Conservation (phyloP, 2,113 vertebrate species). For the Baryphthengus martii region DNA sequence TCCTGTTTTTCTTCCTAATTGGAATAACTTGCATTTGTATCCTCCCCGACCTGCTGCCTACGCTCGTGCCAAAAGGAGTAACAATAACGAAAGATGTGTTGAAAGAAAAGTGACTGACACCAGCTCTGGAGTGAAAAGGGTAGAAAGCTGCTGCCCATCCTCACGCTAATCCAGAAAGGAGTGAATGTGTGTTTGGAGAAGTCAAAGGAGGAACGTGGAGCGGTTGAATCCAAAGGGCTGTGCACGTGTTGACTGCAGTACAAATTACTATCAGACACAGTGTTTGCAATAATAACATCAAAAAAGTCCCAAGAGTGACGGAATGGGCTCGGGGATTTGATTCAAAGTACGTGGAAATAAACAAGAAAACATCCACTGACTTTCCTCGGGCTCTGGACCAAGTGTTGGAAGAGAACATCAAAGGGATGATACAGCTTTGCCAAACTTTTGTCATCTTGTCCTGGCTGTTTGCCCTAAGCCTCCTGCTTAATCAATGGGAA, state of each 20-base stretch:
- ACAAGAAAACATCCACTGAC: background rate
- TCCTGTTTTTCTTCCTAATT: background rate
- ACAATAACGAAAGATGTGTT: background rate
- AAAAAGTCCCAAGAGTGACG: background rate
- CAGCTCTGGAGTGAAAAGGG: background rate
- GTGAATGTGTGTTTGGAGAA: background rate
- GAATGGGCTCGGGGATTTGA: background rate
- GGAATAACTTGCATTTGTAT: background rate
- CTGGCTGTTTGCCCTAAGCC: background rate
- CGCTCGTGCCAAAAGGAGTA: background rate
- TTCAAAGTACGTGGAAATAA: background rate
- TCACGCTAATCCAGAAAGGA: background rate
- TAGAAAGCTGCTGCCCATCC: background rate
- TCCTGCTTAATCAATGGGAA: background rate
- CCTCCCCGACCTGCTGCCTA: background rate
- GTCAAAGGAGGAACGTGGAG: background rate
- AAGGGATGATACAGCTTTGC: background rate
- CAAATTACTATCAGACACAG: background rate
- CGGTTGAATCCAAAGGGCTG: background rate
- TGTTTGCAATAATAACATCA: background rate
- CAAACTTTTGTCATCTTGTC: background rate
- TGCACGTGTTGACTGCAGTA: background rate
- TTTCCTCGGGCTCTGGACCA: background rate
- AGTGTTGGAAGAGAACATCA: background rate
- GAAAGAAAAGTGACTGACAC: background rate